Evolutionary conservation across 2,797 vertebrate species (phyloP), one percentile per base, ranked within the genome.

Genomic region (Karalla daura): DNA sequence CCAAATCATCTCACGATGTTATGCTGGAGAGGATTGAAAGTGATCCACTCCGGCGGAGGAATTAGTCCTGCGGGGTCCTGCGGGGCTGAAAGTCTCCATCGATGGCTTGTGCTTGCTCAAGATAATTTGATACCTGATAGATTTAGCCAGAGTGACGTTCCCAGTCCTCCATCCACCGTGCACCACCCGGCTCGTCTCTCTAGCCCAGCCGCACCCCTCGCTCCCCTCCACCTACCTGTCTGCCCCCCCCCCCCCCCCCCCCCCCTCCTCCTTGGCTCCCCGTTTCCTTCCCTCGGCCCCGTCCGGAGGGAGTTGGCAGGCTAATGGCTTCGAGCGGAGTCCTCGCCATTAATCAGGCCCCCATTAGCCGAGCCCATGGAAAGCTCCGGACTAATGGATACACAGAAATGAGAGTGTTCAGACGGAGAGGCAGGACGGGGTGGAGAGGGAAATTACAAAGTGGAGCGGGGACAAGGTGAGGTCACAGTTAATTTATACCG

Each of bases 331-430:
- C 70, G 58, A 83, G 78, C 83, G 20, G 47, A 81, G 71, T 64
- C 70, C 49, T 85, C 36, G 12, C 59, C 87, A 88, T 91, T 88
- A 85, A 89, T 91, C 89, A 90, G 65, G 37, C 43, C 41, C 66
- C 85, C 78, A 90, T 89, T 92, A 89, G 82, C 76, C 63, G 32
- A 77, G 58, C 67, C 45, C 51, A 54, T 76, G 44, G 45, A 74
- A 73, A 67, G 78, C 66, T 70, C 65, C 69, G 61, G 62, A 66
- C 80, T 87, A 90, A 91, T 88, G 83, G 81, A 81, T 62, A 61
- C 46, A 47, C 45, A 51, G 36, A 44, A 64, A 69, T 41, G 46
- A 66, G 70, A 58, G 27, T 56, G 52, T 60, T 35, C 47, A 59
- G 21, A 59, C 46, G 53, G 28, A 60, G 58, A 60, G 32, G 59